Conservation (phyloP, 1,140 invertebrate genomes). For the Brachionus manjavacas region DNA sequence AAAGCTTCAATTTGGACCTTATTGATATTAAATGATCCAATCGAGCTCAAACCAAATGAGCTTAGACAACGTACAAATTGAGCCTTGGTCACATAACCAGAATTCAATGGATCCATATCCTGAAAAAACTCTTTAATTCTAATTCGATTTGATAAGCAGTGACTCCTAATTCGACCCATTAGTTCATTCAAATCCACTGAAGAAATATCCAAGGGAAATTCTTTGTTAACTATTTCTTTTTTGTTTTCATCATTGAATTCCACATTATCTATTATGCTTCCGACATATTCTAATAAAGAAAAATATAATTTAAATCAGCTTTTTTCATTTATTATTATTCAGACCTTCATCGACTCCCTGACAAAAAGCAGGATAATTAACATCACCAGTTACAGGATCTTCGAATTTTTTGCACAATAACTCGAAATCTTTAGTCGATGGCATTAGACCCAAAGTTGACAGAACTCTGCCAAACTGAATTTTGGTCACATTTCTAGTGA, state of each 20-base stretch:
- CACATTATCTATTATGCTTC: constrained; percentile 49
- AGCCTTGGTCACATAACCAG: constrained; percentile 49
- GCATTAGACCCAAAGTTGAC: constrained; percentile 54
- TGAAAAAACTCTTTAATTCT: constrained; percentile 46
- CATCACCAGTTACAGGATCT: constrained; percentile 53
- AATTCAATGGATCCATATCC: constrained; percentile 40
- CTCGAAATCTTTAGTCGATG: constrained; percentile 51
- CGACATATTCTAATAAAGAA: constrained; percentile 52
- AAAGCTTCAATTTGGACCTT: constrained; percentile 51
- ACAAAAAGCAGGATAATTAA: constrained; percentile 58
- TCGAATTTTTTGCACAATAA: constrained; percentile 54
- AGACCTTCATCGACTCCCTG: constrained; percentile 55
- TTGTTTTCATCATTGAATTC: constrained; percentile 46
- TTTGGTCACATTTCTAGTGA: constrained; percentile 54
- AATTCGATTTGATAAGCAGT: constrained; percentile 53
- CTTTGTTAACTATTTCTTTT: constrained; percentile 43
- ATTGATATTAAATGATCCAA: constrained; percentile 53
- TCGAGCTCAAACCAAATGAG: constrained; percentile 52
- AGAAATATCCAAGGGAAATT: constrained; percentile 45
- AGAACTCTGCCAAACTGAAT: constrained; percentile 55
- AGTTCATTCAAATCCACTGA: constrained; percentile 53
- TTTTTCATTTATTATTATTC: not conserved
- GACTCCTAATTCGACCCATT: constrained; percentile 53
- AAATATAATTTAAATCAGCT: not conserved
- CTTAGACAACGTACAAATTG: constrained; percentile 54